Evolutionary conservation across 2,888 invertebrate species (phyloP).

Genomic region (Drosophila subsilvestris): DNA sequence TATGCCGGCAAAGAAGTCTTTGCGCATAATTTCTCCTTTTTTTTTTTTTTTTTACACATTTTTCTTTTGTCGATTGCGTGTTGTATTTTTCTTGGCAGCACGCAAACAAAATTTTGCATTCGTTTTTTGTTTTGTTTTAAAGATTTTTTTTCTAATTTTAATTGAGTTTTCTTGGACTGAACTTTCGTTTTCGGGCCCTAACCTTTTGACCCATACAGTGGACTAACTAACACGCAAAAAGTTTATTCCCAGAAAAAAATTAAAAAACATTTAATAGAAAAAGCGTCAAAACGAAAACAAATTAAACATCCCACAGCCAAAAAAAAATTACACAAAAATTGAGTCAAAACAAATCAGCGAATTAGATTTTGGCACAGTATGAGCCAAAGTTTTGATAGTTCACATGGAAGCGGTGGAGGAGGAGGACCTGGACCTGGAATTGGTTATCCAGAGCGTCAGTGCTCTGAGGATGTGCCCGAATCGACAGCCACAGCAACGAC

Average conservation of each 20-base stretch:
- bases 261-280: neutral
- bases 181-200: neutral
- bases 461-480: slow-evolving; percentile 82
- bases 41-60: slow-evolving; percentile 12
- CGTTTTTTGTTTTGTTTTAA: neutral
- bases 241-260: neutral
- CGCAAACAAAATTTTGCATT: slow-evolving; percentile 18
- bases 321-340: slow-evolving; percentile 25
- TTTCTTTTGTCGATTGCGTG: slow-evolving; percentile 18
- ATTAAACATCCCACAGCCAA: slow-evolving; percentile 16
- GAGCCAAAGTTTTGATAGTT: slow-evolving; percentile 83
- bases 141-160: slow-evolving; percentile 7
- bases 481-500: slow-evolving; percentile 60
- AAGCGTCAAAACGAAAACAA: slow-evolving; percentile 2
- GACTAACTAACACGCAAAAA: slow-evolving; percentile 12
- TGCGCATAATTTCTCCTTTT: slow-evolving; percentile 11
- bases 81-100: slow-evolving; percentile 11
- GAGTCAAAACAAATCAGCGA: slow-evolving; percentile 8
- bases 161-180: neutral
- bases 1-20: slow-evolving; percentile 27
- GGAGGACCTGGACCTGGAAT: slow-evolving; percentile 37
- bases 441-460: slow-evolving; percentile 71
- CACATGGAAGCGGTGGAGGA: slow-evolving; percentile 65
- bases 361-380: slow-evolving; percentile 62
- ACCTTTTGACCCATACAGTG: slow-evolving; percentile 2